phyloP scores from a whole-genome alignment of 2,113 vertebrate species.

The Microcebus tavaratra region DNA sequence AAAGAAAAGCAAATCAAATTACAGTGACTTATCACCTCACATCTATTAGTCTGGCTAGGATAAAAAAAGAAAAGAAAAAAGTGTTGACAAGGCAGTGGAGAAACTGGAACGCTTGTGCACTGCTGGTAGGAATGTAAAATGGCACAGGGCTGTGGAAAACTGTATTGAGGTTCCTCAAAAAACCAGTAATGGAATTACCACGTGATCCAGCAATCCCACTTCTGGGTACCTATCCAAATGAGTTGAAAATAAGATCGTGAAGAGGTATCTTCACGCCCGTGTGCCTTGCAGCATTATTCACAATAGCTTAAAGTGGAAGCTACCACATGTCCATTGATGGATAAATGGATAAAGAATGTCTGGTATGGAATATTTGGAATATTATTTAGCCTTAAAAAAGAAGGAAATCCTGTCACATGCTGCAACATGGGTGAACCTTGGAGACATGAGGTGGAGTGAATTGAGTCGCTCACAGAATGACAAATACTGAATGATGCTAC shows the following conservation, averaged over 20 bases:
- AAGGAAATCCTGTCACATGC: neutral
- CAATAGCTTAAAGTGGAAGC: neutral
- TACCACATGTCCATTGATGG: accelerated
- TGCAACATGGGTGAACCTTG: neutral
- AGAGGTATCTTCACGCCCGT: neutral
- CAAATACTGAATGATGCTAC: neutral
- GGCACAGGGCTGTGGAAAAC: neutral
- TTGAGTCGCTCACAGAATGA: neutral
- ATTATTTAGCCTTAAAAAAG: neutral
- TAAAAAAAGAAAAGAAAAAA: neutral
- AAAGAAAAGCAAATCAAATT: neutral
- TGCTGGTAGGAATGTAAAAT: no score
- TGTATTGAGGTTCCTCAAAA: neutral
- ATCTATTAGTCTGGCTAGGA: neutral
- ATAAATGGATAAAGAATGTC: neutral
- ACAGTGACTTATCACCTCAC: neutral
- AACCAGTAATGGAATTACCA: neutral
- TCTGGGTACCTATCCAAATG: neutral
- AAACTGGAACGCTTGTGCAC: neutral
- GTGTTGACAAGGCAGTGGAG: neutral
- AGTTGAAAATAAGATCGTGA: neutral
- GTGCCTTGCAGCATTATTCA: accelerated
- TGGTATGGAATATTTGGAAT: neutral
- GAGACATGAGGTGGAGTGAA: neutral
- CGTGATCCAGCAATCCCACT: neutral